Evolutionary conservation across 2,113 vertebrate species (phyloP).

Genomic region (Bostrychus sinensis): DNA sequence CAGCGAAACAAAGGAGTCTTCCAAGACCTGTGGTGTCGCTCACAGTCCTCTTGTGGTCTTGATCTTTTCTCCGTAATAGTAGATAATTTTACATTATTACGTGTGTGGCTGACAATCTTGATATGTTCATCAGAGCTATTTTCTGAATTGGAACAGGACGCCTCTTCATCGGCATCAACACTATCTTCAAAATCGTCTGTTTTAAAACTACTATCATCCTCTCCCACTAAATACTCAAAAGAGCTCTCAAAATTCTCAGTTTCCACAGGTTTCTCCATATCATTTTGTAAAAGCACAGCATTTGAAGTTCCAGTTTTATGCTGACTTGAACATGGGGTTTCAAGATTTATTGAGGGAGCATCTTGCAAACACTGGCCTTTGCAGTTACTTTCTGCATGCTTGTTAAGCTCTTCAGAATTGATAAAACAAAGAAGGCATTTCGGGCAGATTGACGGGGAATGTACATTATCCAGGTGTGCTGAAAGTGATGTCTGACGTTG

Average conservation of each 20-base stretch:
- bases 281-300: neutral
- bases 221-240: constrained; percentile 32
- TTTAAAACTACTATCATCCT: constrained; percentile 7
- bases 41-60: constrained; percentile 60
- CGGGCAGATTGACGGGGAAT: constrained; percentile 39
- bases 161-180: constrained; percentile 12
- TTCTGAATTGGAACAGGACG: constrained; percentile 1
- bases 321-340: neutral
- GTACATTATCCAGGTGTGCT: constrained; percentile 60
- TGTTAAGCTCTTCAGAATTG: constrained; percentile 63
- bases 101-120: neutral
- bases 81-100: neutral
- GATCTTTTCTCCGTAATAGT: neutral
- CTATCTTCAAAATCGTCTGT: neutral
- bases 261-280: neutral
- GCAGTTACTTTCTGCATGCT: constrained; percentile 46
- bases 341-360: neutral
- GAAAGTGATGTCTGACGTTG: constrained; percentile 46
- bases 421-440: constrained; percentile 42
- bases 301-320: neutral
- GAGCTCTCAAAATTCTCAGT: constrained; percentile 11
- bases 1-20: constrained; percentile 54
- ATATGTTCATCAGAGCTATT: too few relatives aligned
- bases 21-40: constrained; percentile 54
- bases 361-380: neutral